Base-by-base conservation (phyloP, 2,888 invertebrate genomes). In the Synergus gifuensis region DNA sequence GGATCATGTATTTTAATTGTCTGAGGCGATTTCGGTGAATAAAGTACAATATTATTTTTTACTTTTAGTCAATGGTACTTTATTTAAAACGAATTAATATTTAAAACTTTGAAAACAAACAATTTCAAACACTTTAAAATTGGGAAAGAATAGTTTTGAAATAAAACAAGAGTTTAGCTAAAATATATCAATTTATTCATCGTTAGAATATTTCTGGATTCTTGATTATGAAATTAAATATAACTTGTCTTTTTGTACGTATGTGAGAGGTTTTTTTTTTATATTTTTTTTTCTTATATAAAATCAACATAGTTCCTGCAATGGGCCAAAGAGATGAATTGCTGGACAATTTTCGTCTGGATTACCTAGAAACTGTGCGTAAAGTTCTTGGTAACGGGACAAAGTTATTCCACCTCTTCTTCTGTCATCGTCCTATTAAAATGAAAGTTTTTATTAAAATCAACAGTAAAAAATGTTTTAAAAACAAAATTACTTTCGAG, bases 311-410 rank as follows among this genome's bases (percentile, higher is more conserved):
- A 93, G 91, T 85, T 93, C 94, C 76, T 93, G 94, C 87, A 97
- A 93, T 60, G 97, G 97, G 66, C 97, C 97, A 91, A 97, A 97
- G 18, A 97, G 94, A 88, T 96, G 95, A 77, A 95, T 95, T 60
- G 96, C 96, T 81, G 95, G 94, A 88, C 95, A 95, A 86, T 95
- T 94, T 79, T 96, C 96, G 85, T 94, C 95, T 58, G 95, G 95
- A 91, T 97, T 96, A 40, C 97, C 96, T 82, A 97, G 93, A 93
- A 96, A 97, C 91, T 96, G 95, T 0, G 96, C 96, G 91, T 97
- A 97, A 4, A 97, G 93, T 91, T 97, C 97, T 91, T 97, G 96
- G 90, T 97, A 97, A 90, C 97, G 94, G 7, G 96, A 94, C 81
- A 97, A 91, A 3, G 96, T 96, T 69, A 97, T 93, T 5, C 97